Percentiles rank a stretch among this genome's conserved stretches.
These are phyloP conservation scores for Rhinichthys osculus DNA, from an alignment of 2,797 vertebrate genomes.

Conservation along the genomic window DNA sequence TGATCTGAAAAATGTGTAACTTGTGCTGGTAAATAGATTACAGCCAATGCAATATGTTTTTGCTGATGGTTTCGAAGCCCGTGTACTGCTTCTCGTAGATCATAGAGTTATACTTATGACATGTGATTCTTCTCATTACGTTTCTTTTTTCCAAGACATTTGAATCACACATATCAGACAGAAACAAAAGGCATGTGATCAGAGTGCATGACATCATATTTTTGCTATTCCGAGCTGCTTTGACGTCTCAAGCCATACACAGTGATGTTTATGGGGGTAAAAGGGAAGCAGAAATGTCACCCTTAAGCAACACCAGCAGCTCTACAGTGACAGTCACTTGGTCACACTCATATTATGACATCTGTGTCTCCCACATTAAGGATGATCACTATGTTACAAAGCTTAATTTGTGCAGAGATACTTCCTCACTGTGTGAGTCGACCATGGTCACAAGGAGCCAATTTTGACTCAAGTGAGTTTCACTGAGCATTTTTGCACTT, in stretches of 20 bases:
- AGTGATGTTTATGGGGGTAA: slow-evolving; percentile 12
- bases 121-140: not conserved
- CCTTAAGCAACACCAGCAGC: slow-evolving; percentile 39
- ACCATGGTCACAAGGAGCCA: not conserved
- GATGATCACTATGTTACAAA: slow-evolving; percentile 2
- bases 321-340: slow-evolving; percentile 13
- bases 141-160: not conserved
- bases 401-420: not conserved
- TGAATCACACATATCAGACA: not conserved
- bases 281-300: slow-evolving; percentile 51
- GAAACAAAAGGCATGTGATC: not conserved
- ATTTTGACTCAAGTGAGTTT: not conserved
- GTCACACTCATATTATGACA: not conserved
- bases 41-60: not conserved
- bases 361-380: not conserved
- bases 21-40: not conserved
- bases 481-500: slow-evolving; percentile 11
- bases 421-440: not conserved
- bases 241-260: not conserved
- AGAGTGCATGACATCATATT: not conserved
- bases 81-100: not conserved
- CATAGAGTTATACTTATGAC: not conserved
- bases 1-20: slow-evolving; percentile 27
- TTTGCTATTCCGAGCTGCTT: not conserved
- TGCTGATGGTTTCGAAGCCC: not conserved